These are phyloP conservation scores for Rhynchotus rufescens DNA, from an alignment of 2,797 vertebrate genomes.

Conservation along the genomic window DNA sequence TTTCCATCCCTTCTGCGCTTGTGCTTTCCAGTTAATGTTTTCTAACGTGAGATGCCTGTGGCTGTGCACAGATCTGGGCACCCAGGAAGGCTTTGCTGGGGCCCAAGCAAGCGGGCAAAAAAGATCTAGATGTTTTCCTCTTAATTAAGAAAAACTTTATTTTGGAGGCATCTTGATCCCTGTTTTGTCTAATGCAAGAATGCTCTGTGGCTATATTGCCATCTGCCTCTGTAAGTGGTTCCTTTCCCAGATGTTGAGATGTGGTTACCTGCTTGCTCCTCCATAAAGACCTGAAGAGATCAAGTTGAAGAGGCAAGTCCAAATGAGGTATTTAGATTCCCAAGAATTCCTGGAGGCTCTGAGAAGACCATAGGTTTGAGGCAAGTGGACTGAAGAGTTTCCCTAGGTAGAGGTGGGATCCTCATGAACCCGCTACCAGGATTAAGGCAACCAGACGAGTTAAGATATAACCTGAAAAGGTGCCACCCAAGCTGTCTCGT, in stretches of 20 bases:
- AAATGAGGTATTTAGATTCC: no score
- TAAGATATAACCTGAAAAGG: neutral
- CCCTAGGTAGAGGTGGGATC: neutral
- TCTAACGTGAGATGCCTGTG: neutral
- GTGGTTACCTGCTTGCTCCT: neutral
- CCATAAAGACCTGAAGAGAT: neutral
- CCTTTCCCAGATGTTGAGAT: no score
- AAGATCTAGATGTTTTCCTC: neutral
- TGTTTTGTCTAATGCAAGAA: no score
- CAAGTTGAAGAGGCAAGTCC: neutral
- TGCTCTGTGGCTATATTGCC: no score
- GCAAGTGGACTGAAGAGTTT: neutral
- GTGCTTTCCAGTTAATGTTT: neutral
- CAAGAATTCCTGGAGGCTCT: neutral
- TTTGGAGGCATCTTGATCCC: neutral
- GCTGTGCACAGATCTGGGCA: neutral
- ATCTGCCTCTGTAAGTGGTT: no score
- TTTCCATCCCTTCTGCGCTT: neutral
- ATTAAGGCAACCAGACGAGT: neutral
- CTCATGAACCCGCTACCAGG: fast-evolving
- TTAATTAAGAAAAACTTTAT: neutral
- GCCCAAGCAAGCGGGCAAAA: neutral
- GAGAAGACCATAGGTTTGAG: neutral
- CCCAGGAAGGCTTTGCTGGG: neutral
- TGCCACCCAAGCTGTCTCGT: neutral